phyloP scores from a whole-genome alignment of 2,888 invertebrate genomes.

The Peribatodes rhomboidaria region DNA sequence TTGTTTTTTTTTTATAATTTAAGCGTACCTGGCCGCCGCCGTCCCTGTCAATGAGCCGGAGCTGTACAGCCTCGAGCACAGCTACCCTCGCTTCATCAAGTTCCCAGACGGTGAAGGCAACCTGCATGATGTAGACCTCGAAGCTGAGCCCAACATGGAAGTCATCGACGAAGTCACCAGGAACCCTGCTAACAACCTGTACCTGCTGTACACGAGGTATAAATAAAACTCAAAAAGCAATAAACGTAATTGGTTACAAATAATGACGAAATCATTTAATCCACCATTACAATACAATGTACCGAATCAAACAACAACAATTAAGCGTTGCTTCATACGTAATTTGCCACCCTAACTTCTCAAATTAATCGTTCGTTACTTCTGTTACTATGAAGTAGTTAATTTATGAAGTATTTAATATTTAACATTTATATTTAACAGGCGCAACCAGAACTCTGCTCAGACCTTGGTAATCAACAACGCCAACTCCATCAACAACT shows the following conservation, averaged over 20 bases:
- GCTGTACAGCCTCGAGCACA: constrained; percentile 39
- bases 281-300: too few species aligned
- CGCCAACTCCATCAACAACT: constrained; percentile 55
- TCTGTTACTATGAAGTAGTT: too few species aligned
- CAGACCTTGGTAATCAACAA: constrained; percentile 59
- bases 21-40: constrained; percentile 56
- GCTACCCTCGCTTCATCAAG: constrained; percentile 59
- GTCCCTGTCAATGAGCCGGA: constrained; percentile 49
- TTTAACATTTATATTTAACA: too few species aligned
- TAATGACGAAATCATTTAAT: too few species aligned
- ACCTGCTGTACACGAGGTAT: constrained; percentile 62
- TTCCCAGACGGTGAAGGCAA: constrained; percentile 62
- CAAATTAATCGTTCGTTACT: too few species aligned
- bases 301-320: too few species aligned
- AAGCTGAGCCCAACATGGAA: constrained; percentile 54
- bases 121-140: constrained; percentile 59
- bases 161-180: constrained; percentile 57
- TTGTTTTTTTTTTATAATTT: background rate
- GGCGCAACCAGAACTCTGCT: constrained; percentile 52
- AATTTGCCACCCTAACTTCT: too few species aligned
- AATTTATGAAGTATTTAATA: too few species aligned
- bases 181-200: constrained; percentile 60
- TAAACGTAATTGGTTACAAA: background rate
- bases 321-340: too few species aligned
- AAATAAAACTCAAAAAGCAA: constrained; percentile 4